phyloP scores from a whole-genome alignment of 2,113 vertebrate genomes.

The Cyphomyrus plagiostoma region DNA sequence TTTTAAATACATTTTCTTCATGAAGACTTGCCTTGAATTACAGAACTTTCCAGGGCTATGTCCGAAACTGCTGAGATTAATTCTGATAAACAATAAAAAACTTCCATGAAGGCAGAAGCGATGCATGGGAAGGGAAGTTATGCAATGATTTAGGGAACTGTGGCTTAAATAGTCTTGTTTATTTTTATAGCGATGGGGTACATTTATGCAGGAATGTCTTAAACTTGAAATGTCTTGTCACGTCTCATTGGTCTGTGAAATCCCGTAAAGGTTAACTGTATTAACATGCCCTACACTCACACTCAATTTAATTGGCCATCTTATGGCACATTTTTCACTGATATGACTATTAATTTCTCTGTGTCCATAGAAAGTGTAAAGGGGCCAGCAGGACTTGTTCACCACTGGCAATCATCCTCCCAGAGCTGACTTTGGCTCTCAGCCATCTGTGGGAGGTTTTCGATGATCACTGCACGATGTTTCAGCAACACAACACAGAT shows the following conservation, averaged over 20 bases:
- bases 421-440: slow-evolving; percentile 15
- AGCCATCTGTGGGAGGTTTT: slow-evolving; percentile 24
- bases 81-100: background rate
- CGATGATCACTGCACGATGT: slow-evolving; percentile 16
- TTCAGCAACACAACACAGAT: slow-evolving; percentile 20
- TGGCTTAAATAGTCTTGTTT: background rate
- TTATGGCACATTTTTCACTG: slow-evolving; percentile 8
- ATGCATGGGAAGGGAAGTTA: background rate
- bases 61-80: background rate
- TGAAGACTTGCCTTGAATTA: background rate
- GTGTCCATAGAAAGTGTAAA: background rate
- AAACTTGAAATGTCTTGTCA: background rate
- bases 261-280: background rate
- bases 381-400: slow-evolving; percentile 14
- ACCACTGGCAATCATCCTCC: slow-evolving; percentile 9
- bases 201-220: background rate
- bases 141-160: background rate
- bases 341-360: slow-evolving; percentile 11
- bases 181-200: background rate
- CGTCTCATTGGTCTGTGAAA: background rate
- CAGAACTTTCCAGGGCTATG: background rate
- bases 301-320: slow-evolving; percentile 6
- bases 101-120: background rate
- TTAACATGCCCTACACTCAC: background rate
- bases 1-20: background rate